Percentiles rank a stretch among this genome's conserved stretches.
These are phyloP conservation scores for Ranitomeya imitator DNA, from an alignment of 2,113 vertebrate genomes.

Conservation along the genomic window DNA sequence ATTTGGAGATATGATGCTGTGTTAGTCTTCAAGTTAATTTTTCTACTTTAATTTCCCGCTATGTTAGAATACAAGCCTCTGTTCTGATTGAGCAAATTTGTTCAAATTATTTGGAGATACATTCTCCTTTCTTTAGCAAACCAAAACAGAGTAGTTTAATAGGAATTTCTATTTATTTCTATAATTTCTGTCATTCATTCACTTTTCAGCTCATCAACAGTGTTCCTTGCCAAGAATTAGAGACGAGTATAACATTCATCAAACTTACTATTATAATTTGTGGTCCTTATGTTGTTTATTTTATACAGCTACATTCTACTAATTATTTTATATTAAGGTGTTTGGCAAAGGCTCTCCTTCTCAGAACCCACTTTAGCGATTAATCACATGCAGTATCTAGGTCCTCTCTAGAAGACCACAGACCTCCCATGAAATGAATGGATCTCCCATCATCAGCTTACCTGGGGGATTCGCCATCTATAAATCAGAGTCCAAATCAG, in stretches of 20 bases:
- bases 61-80: constrained; percentile 43
- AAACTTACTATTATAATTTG: background rate
- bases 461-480: background rate
- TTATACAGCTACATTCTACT: too few species aligned
- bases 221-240: background rate
- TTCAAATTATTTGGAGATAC: constrained; percentile 24
- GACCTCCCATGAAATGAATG: background rate
- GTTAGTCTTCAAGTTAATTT: constrained; percentile 60
- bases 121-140: constrained; percentile 7
- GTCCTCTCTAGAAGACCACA: background rate
- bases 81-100: constrained; percentile 5
- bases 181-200: background rate
- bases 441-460: background rate
- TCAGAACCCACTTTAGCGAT: too few species aligned
- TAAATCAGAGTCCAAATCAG: background rate
- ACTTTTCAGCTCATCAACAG: background rate
- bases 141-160: background rate
- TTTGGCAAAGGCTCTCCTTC: too few species aligned
- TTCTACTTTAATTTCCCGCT: constrained; percentile 50
- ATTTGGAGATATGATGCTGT: constrained; percentile 63
- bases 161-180: constrained; percentile 2
- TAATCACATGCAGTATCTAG: background rate
- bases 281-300: background rate
- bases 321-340: too few species aligned
- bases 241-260: background rate